Evolutionary conservation across 2,113 vertebrate genomes (phyloP).

Genomic region (Suricata suricatta): DNA sequence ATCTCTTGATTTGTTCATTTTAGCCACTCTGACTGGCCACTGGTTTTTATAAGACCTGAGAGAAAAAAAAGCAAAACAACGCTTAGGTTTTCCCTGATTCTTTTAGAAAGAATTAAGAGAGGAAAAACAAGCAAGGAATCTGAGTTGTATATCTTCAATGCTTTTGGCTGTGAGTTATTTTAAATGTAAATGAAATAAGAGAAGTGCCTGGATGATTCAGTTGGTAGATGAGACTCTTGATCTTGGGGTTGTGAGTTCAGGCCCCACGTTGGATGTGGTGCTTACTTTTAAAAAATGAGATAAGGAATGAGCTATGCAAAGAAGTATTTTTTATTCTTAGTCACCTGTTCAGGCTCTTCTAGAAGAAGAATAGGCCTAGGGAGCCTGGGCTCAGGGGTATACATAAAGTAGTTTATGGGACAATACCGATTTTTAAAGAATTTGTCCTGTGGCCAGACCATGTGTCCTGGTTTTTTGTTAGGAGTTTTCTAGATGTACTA

Average conservation of each 20-base stretch:
- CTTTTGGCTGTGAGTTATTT: background rate
- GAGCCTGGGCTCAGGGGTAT: background rate
- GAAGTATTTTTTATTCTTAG: conserved; percentile 12
- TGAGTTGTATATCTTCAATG: background rate
- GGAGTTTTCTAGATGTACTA: background rate
- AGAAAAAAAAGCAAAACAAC: background rate
- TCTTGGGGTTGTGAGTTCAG: background rate
- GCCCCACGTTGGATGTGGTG: background rate
- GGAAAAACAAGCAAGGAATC: background rate
- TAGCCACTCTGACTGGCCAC: background rate
- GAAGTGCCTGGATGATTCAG: background rate
- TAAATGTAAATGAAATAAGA: background rate
- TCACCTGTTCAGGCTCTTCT: background rate
- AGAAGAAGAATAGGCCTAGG: background rate
- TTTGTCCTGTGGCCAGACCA: background rate
- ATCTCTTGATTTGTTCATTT: too few relatives aligned
- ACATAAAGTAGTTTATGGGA: background rate
- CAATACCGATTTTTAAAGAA: background rate
- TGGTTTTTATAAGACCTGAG: background rate
- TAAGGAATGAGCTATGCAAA: background rate
- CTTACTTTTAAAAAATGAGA: background rate
- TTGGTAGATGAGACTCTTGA: background rate
- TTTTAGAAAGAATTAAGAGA: background rate
- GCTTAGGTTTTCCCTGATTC: background rate
- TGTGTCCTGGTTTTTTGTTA: background rate